Percentiles rank a stretch among this genome's conserved stretches.
Conservation (phyloP, 2,797 vertebrate genomes). For the Dromococcyx pavoninus region DNA sequence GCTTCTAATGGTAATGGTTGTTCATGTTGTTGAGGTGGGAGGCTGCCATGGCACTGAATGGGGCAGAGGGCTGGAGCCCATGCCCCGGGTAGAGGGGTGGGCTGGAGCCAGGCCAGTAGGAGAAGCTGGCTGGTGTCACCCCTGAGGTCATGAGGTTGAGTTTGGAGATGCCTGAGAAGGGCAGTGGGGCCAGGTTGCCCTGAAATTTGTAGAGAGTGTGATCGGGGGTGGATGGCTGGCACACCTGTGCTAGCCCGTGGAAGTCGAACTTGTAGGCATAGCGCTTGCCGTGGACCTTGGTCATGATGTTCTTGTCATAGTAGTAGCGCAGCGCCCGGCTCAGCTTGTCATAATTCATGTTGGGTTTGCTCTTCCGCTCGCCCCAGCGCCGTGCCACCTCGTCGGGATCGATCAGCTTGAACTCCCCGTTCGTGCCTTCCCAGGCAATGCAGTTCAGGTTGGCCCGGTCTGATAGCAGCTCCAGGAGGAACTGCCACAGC, state of each 20-base stretch:
- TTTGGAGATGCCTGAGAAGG: conserved; percentile 95
- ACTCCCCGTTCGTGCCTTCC: conserved; percentile 97
- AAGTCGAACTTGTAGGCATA: conserved; percentile 99
- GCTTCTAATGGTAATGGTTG: conserved; percentile 89
- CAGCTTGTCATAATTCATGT: conserved; percentile 99
- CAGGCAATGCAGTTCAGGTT: conserved; percentile 95
- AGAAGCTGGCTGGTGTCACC: conserved; percentile 89
- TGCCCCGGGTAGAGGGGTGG: conserved; percentile 89
- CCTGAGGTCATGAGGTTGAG: conserved; percentile 91
- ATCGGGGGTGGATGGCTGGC: conserved; percentile 87
- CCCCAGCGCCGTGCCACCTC: conserved; percentile 97
- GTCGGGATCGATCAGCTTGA: conserved; percentile 96
- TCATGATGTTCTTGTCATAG: conserved; percentile 99
- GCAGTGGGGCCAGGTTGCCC: conserved; percentile 89
- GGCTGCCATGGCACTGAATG: conserved; percentile 84
- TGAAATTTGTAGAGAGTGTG: conserved; percentile 93
- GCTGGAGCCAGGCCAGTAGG: conserved; percentile 92
- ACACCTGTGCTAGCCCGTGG: conserved; percentile 94
- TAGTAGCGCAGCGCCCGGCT: conserved; percentile 97
- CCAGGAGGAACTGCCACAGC: conserved; percentile 96
- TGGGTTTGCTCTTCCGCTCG: conserved; percentile 96
- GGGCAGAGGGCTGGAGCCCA: conserved; percentile 83
- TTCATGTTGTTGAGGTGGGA: conserved; percentile 88
- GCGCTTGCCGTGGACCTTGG: conserved; percentile 96
- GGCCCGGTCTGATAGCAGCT: conserved; percentile 91